Percentiles rank a stretch among this genome's conserved stretches.
Evolutionary conservation across 2,888 invertebrate species (phyloP).

Genomic region (Galerucella nymphaeae): DNA sequence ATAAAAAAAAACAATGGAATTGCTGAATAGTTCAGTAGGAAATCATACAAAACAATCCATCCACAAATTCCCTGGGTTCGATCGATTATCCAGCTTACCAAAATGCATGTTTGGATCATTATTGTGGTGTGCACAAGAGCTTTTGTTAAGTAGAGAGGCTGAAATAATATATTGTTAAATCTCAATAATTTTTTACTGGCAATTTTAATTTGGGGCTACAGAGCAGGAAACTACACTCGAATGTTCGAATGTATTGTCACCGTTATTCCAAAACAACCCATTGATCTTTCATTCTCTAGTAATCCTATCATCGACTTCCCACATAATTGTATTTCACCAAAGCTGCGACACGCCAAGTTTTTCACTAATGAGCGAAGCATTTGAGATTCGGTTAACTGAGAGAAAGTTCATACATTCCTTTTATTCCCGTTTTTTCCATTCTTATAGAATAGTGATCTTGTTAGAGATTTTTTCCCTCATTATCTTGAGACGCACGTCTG

Average conservation of each 20-base stretch:
- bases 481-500: constrained; percentile 8
- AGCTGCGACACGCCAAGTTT: constrained; percentile 20
- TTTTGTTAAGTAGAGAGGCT: neutral
- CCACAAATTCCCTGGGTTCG: constrained; percentile 20
- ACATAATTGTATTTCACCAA: constrained; percentile 7
- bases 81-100: constrained; percentile 3
- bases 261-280: constrained; percentile 8
- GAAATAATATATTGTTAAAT: too few relatives aligned
- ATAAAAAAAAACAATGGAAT: constrained; percentile 37
- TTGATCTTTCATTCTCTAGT: constrained; percentile 11
- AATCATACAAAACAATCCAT: constrained; percentile 17
- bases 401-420: constrained; percentile 15
- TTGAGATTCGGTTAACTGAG: constrained; percentile 17
- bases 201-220: constrained; percentile 11
- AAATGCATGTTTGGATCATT: constrained; percentile 4
- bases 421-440: neutral
- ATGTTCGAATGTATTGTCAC: constrained; percentile 3
- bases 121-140: constrained; percentile 3
- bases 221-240: neutral
- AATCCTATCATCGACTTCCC: constrained; percentile 14
- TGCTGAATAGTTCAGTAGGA: constrained; percentile 28
- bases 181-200: too few relatives aligned
- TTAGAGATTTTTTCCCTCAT: constrained; percentile 13
- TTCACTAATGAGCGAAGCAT: constrained; percentile 22
- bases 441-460: constrained; percentile 20